Percentiles rank a stretch among this genome's conserved stretches.
phyloP scores from a whole-genome alignment of 2,113 vertebrate species.

The Labrus mixtus region DNA sequence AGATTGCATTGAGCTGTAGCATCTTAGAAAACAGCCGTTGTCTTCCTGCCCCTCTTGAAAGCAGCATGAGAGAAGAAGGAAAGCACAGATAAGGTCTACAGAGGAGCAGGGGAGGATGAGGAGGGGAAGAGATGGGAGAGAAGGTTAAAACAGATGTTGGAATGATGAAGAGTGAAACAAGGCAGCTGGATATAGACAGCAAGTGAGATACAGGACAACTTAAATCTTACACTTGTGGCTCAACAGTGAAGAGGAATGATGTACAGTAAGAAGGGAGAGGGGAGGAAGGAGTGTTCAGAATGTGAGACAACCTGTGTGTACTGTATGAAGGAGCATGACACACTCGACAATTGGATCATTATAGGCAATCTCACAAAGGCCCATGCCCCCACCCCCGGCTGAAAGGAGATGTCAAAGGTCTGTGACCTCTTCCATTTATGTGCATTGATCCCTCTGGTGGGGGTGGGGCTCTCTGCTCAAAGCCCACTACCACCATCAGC shows the following conservation, averaged over 20 bases:
- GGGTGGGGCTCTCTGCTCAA: slow-evolving; percentile 70
- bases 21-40: slow-evolving; percentile 3
- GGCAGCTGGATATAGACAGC: slow-evolving; percentile 56
- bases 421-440: slow-evolving; percentile 85
- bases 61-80: slow-evolving; percentile 38
- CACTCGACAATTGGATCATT: slow-evolving; percentile 80
- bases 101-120: slow-evolving; percentile 30
- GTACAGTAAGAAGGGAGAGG: not conserved
- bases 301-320: slow-evolving; percentile 48
- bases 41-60: slow-evolving; percentile 12
- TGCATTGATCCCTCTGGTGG: slow-evolving; percentile 81
- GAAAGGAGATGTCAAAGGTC: slow-evolving; percentile 85
- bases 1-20: not conserved
- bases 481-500: slow-evolving; percentile 68
- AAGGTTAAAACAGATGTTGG: slow-evolving; percentile 62
- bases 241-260: not conserved
- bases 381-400: slow-evolving; percentile 73
- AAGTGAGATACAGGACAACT: not conserved
- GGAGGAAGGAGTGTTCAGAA: not conserved
- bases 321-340: slow-evolving; percentile 75
- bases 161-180: slow-evolving; percentile 49
- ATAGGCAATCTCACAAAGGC: slow-evolving; percentile 82
- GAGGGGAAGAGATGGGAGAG: slow-evolving; percentile 35
- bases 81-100: slow-evolving; percentile 58
- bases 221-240: slow-evolving; percentile 12